These are phyloP conservation scores for Chunga burmeisteri DNA, from an alignment of 2,113 vertebrate species.

Conservation along the genomic window DNA sequence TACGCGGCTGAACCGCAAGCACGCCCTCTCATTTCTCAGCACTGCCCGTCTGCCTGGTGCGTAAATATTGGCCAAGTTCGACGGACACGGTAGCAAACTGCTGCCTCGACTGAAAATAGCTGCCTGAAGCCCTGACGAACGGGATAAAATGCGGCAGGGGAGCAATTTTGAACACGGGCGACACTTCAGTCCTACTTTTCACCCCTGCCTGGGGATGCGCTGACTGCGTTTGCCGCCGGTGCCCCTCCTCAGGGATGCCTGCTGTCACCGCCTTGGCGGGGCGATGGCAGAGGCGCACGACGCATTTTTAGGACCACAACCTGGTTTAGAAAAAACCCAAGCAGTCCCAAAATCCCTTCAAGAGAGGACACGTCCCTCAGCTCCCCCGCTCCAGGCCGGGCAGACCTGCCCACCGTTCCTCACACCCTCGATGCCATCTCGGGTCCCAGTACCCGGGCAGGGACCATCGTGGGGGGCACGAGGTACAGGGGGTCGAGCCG, in stretches of 20 bases:
- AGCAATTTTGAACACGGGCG: fast-evolving
- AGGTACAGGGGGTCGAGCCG: no score
- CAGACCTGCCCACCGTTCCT: not conserved
- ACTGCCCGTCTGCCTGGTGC: not conserved
- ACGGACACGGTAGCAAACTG: not conserved
- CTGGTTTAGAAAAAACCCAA: no score
- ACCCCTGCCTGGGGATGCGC: not conserved
- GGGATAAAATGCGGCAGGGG: fast-evolving
- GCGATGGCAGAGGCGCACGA: fast-evolving
- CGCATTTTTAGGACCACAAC: not conserved
- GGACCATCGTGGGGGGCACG: fast-evolving
- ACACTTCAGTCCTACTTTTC: not conserved
- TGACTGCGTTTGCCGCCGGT: not conserved
- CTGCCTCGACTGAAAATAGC: fast-evolving
- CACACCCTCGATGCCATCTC: not conserved
- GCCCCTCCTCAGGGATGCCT: not conserved
- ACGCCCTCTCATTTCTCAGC: fast-evolving
- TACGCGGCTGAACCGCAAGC: fast-evolving
- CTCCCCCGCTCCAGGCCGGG: not conserved
- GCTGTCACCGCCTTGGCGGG: not conserved
- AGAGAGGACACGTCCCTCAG: not conserved
- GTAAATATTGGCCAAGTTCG: fast-evolving
- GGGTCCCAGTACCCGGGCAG: not conserved
- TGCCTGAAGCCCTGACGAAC: fast-evolving
- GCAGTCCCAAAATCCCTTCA: not conserved